Conservation (phyloP, 2,113 vertebrate genomes). For the Anolis sagrei region DNA sequence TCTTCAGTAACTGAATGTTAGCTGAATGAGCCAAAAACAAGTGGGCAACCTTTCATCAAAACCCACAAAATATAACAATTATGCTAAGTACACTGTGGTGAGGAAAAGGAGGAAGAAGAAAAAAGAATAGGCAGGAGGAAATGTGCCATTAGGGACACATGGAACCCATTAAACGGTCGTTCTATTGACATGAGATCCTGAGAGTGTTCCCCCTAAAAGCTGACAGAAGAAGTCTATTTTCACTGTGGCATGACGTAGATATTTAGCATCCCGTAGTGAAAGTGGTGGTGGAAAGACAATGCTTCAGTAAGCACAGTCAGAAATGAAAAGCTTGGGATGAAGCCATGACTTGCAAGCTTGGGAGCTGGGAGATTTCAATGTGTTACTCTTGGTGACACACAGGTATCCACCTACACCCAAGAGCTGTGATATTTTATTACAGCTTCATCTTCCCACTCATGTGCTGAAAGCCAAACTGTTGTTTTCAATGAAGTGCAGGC, state of each 20-base stretch:
- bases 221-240: background rate
- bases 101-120: background rate
- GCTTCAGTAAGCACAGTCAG: background rate
- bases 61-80: background rate
- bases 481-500: background rate
- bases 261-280: background rate
- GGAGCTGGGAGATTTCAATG: background rate
- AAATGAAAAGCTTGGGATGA: constrained; percentile 5
- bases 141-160: background rate
- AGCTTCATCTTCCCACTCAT: constrained; percentile 14
- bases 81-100: background rate
- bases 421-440: constrained; percentile 11
- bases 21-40: constrained; percentile 21
- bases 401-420: background rate
- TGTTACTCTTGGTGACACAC: background rate
- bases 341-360: background rate
- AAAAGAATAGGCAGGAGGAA: background rate
- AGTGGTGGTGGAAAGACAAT: background rate
- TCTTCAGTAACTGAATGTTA: constrained; percentile 19
- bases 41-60: background rate
- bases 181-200: background rate
- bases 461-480: background rate
- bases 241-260: background rate
- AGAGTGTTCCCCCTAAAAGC: background rate
- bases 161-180: background rate